phyloP scores from a whole-genome alignment of 1,140 invertebrate species.

The Drosophila baimaii region DNA sequence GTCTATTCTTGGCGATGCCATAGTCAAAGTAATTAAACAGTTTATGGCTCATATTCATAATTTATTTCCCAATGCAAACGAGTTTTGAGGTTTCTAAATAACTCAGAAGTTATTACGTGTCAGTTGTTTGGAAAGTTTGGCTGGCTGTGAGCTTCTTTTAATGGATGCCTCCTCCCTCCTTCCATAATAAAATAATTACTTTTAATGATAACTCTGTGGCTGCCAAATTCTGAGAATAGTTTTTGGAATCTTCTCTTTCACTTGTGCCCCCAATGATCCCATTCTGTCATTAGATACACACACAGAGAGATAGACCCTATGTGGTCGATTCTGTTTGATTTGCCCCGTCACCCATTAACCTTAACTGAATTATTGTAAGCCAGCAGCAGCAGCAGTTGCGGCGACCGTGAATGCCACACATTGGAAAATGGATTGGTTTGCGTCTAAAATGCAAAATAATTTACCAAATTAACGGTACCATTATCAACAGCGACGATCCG shows the following conservation, averaged over 20 bases:
- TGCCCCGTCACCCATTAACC: conserved; percentile 75
- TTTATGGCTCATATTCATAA: conserved; percentile 4
- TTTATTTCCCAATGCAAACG: conserved; percentile 1
- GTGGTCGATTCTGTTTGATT: conserved; percentile 38
- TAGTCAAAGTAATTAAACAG: conserved; percentile 15
- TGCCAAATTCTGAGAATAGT: conserved; percentile 27
- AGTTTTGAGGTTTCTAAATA: neutral
- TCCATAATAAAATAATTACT: conserved; percentile 37
- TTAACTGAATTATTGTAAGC: conserved; percentile 71
- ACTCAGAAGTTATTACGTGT: neutral
- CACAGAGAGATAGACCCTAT: neutral
- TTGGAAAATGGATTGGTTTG: conserved; percentile 73
- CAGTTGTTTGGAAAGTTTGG: conserved; percentile 19
- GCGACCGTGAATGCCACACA: conserved; percentile 50
- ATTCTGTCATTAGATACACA: conserved; percentile 27
- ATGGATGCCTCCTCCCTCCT: neutral
- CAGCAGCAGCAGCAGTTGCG: conserved; percentile 13
- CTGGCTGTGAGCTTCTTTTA: neutral
- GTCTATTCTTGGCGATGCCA: conserved; percentile 9
- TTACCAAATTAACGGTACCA: conserved; percentile 83
- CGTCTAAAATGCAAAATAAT: conserved; percentile 80
- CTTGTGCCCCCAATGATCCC: conserved; percentile 27
- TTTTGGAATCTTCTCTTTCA: conserved; percentile 12
- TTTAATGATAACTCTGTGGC: conserved; percentile 38
- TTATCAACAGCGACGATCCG: conserved; percentile 82